These are phyloP conservation scores for Ctenosaura bakeri DNA, from an alignment of 2,797 vertebrate species.

Conservation along the genomic window DNA sequence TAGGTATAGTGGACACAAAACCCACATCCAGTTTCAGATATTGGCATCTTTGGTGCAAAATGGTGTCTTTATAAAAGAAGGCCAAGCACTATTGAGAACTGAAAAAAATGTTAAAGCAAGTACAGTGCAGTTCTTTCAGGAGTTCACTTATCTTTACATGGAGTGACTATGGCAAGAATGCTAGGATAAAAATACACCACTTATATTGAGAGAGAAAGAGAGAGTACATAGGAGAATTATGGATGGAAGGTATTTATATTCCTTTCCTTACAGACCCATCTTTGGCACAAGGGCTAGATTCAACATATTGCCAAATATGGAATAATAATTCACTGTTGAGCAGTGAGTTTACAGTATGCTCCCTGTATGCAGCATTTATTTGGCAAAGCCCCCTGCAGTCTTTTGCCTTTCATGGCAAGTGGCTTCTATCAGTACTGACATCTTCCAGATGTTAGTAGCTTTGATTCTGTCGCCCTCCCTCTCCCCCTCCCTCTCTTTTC, in stretches of 20 bases:
- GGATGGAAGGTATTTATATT: constrained; percentile 68
- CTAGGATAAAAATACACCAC: constrained; percentile 61
- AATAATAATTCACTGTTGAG: constrained; percentile 70
- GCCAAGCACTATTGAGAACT: constrained; percentile 55
- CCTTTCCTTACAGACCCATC: constrained; percentile 72
- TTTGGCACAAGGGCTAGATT: constrained; percentile 67
- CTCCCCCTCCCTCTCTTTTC: constrained; percentile 46
- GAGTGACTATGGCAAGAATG: constrained; percentile 71
- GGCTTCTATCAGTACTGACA: constrained; percentile 82
- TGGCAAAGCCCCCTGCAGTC: constrained; percentile 78
- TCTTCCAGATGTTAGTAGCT: constrained; percentile 86
- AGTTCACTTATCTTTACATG: constrained; percentile 60
- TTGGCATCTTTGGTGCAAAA: constrained; percentile 71
- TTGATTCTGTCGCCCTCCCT: constrained; percentile 77
- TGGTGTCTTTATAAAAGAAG: constrained; percentile 69
- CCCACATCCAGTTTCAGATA: constrained; percentile 63
- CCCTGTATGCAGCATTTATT: constrained; percentile 75
- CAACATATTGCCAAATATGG: constrained; percentile 75
- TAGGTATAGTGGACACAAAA: constrained; percentile 36
- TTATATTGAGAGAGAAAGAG: constrained; percentile 44
- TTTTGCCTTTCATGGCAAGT: constrained; percentile 81
- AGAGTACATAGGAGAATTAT: constrained; percentile 32
- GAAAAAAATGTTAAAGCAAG: constrained; percentile 70
- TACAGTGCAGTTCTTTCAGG: constrained; percentile 64
- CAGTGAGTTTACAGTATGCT: constrained; percentile 76